phyloP scores from a whole-genome alignment of 2,797 vertebrate genomes.

The Phoeniculus purpureus region DNA sequence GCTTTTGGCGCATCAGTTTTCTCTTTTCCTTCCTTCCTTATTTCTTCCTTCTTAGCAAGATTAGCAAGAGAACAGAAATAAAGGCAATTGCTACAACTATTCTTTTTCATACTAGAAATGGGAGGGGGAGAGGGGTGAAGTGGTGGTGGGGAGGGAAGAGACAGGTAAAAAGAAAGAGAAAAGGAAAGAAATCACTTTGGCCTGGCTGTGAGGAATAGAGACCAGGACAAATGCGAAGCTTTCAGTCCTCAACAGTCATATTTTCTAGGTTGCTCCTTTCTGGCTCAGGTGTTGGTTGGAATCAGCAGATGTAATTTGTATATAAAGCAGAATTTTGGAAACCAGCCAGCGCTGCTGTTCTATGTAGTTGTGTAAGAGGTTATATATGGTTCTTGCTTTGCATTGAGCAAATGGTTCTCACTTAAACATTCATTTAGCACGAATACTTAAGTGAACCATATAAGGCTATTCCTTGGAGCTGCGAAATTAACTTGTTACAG shows the following conservation, averaged over 20 bases:
- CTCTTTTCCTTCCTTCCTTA: conserved; percentile 42
- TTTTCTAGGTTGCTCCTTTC: conserved; percentile 54
- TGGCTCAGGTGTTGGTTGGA: not conserved
- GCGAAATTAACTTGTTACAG: conserved; percentile 61
- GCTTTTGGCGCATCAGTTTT: conserved; percentile 26
- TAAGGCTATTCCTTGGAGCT: conserved; percentile 64
- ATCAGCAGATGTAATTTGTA: conserved; percentile 21
- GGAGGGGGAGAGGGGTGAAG: too few species aligned
- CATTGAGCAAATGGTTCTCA: conserved; percentile 61
- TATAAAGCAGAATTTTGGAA: conserved; percentile 48
- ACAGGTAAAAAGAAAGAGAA: not conserved
- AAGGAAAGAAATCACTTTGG: not conserved
- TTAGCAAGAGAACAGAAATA: conserved; percentile 43
- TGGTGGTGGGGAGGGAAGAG: too few species aligned
- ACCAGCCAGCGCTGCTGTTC: conserved; percentile 20
- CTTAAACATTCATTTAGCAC: conserved; percentile 64
- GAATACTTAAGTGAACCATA: conserved; percentile 70
- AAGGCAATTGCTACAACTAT: conserved; percentile 7
- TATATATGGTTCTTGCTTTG: conserved; percentile 66
- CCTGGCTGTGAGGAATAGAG: not conserved
- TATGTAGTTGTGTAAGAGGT: conserved; percentile 60
- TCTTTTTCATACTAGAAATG: not conserved
- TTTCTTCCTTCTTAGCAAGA: conserved; percentile 31
- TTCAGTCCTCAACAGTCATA: conserved; percentile 12
- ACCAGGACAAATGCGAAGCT: conserved; percentile 31